A percentile compares a stretch with the other conserved stretches of the same genome.
These are phyloP conservation scores for Sminthurinus aureus DNA, from an alignment of 2,888 invertebrate genomes.

Conservation along the genomic window DNA sequence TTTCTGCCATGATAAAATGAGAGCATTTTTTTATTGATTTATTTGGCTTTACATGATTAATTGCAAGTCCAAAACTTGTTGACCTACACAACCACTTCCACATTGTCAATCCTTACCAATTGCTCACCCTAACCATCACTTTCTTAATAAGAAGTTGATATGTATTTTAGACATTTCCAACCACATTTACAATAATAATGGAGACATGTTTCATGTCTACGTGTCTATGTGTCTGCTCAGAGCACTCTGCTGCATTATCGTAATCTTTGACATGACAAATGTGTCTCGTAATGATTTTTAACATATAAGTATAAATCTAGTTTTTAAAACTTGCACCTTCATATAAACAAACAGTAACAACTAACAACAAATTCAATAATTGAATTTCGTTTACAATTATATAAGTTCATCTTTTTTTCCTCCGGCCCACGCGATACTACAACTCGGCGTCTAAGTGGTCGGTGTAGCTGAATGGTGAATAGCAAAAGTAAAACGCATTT, in stretches of 20 bases:
- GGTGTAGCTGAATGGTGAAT: too few relatives aligned
- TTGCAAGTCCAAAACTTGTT: slow-evolving; percentile 4
- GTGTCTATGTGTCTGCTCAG: background rate
- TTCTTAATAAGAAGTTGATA: background rate
- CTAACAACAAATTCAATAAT: too few relatives aligned
- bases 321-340: background rate
- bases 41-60: background rate
- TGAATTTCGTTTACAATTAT: too few relatives aligned
- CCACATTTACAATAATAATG: background rate
- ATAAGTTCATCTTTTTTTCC: too few relatives aligned
- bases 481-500: too few relatives aligned
- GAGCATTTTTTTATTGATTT: background rate
- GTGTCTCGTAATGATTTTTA: background rate
- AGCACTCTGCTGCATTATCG: background rate
- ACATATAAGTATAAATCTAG: background rate
- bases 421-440: too few relatives aligned
- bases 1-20: background rate
- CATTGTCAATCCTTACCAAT: background rate
- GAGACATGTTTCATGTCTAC: background rate
- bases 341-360: too few relatives aligned
- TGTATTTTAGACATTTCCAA: background rate
- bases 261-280: background rate
- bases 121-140: background rate
- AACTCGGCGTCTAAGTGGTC: too few relatives aligned
- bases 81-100: slow-evolving; percentile 5